phyloP scores from a whole-genome alignment of 2,113 vertebrate species.

The Larimichthys polyactis region DNA sequence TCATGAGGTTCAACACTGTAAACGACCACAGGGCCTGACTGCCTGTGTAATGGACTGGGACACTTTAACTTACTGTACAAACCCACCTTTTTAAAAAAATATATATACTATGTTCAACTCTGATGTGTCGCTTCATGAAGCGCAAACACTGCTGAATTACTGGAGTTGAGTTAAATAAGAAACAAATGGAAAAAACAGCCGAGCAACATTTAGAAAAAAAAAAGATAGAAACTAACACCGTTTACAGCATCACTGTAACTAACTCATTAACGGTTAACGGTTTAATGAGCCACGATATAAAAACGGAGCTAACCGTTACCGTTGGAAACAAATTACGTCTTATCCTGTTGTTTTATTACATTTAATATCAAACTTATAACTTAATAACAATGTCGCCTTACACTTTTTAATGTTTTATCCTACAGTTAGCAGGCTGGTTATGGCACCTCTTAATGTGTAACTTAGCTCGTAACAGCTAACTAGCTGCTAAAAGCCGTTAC shows the following conservation, averaged over 20 bases:
- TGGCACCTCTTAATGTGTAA: conserved; percentile 31
- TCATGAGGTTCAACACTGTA: background rate
- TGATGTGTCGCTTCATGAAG: background rate
- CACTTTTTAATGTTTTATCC: conserved; percentile 3
- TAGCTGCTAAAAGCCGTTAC: conserved; percentile 2
- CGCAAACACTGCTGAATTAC: background rate
- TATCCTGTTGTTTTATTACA: background rate
- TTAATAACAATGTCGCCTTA: background rate
- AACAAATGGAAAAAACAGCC: background rate
- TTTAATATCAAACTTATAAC: background rate
- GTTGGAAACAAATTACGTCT: background rate
- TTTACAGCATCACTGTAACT: conserved; percentile 7
- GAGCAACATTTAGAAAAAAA: background rate
- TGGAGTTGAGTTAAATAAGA: background rate
- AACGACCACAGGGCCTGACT: background rate
- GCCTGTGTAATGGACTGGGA: conserved; percentile 20
- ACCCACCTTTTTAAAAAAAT: background rate
- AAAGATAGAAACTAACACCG: too few relatives aligned
- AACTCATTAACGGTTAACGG: conserved; percentile 1
- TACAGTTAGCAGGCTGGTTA: conserved; percentile 23
- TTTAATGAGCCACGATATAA: conserved; percentile 6
- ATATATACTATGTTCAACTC: background rate
- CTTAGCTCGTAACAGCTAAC: conserved; percentile 28
- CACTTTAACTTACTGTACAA: conserved; percentile 22
- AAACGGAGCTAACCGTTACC: background rate